Evolutionary conservation across 2,888 invertebrate species (phyloP), one percentile per base, ranked within the genome.

Genomic region (Homarus gammarus): DNA sequence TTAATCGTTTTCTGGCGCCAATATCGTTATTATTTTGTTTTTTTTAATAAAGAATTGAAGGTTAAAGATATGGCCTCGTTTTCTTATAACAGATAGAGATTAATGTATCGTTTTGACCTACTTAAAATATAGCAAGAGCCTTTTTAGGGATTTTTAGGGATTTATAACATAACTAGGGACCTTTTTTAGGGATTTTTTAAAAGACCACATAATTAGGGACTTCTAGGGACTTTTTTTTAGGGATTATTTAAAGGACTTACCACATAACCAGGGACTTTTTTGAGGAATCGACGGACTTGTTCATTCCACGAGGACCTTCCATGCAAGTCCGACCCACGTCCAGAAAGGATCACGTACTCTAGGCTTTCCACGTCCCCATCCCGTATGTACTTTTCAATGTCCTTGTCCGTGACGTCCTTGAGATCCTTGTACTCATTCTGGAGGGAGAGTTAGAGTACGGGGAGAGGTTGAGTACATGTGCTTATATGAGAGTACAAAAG

Each of bases 331-430:
- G 93, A 92, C 56, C 98, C 98, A 93, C 98, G 96, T 5, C 98
- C 98, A 92, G 97, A 97, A 40, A 99, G 94, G 31, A 98, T 98
- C 93, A 98, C 94, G 83, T 97, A 96, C 44, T 98, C 98, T 93
- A 99, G 94, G 94, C 97, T 96, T 93, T 98, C 98, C 96, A 98
- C 96, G 93, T 97, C 97, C 15, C 97, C 96, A 81, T 94, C 94
- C 73, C 95, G 94, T 79, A 96, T 94, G 94, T 95, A 94, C 92
- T 95, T 92, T 91, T 61, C 93, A 92, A 83, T 93, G 93, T 82
- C 93, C 1, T 38, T 40, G 2, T 81, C 64, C 1, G 64, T 87
- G 1, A 86, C 90, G 78, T 64, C 90, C 73, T 51, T 85, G 85
- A 89, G 94, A 0, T 88, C 89, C 31, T 73, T 40, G 40, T 40